Conservation (phyloP, 53 echinoderm and acorn worm species). For the Crossaster papposus region DNA sequence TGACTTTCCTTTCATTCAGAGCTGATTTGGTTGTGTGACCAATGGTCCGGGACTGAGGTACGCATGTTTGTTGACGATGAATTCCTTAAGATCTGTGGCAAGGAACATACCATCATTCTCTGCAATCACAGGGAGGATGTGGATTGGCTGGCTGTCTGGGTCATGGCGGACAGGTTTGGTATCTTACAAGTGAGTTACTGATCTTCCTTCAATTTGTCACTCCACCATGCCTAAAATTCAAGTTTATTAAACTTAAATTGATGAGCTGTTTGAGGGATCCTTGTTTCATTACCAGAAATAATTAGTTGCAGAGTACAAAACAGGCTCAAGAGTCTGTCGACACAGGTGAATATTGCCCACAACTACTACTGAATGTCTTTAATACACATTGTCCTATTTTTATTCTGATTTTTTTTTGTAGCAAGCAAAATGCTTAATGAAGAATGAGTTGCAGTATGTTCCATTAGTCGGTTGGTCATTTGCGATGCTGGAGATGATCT, state of each 20-base stretch:
- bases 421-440: slow-evolving; percentile 96
- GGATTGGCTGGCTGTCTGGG: slow-evolving; percentile 92
- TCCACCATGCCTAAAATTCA: too few species aligned
- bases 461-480: slow-evolving; percentile 96
- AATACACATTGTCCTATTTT: too few species aligned
- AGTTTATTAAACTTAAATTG: too few species aligned
- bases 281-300: too few species aligned
- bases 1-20: slow-evolving; percentile 32
- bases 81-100: slow-evolving; percentile 60
- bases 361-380: too few species aligned
- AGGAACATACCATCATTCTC: slow-evolving; percentile 66
- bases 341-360: too few species aligned
- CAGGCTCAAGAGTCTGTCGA: too few species aligned
- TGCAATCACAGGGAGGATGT: slow-evolving; percentile 87
- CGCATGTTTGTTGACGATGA: slow-evolving; percentile 62
- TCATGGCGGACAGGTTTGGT: slow-evolving; percentile 72
- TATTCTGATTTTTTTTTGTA: neutral
- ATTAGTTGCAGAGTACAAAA: too few species aligned
- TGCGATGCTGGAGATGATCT: slow-evolving; percentile 89
- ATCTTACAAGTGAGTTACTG: slow-evolving; percentile 69
- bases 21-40: slow-evolving; percentile 85
- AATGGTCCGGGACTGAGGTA: slow-evolving; percentile 79
- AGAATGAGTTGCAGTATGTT: slow-evolving; percentile 90
- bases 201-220: too few species aligned
- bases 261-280: too few species aligned